A percentile compares a stretch with the other conserved stretches of the same genome.
These are phyloP conservation scores for Falco novaeseelandiae DNA, from an alignment of 2,797 vertebrate species.

Conservation along the genomic window DNA sequence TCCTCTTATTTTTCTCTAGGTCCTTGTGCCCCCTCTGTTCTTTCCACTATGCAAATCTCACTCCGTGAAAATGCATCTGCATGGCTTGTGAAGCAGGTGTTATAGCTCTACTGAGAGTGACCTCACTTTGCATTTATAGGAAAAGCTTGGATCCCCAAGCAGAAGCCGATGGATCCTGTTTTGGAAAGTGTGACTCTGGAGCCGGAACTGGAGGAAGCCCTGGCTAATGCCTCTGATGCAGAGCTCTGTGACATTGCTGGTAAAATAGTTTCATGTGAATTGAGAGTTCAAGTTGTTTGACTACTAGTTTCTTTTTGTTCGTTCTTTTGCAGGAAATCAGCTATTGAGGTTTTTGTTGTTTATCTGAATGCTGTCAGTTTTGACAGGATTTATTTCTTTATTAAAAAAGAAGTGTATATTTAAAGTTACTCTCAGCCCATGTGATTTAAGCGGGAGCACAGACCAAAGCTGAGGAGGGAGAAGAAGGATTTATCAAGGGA, in stretches of 20 bases:
- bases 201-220: constrained; percentile 94
- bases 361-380: neutral
- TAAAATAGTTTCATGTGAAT: constrained; percentile 59
- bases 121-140: constrained; percentile 77
- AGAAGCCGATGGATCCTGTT: constrained; percentile 88
- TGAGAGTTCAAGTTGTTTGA: neutral
- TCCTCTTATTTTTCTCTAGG: neutral
- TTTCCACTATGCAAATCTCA: neutral
- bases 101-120: neutral
- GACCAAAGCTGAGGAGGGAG: neutral
- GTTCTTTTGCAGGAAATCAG: neutral
- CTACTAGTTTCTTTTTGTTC: neutral
- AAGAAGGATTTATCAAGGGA: neutral
- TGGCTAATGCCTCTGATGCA: constrained; percentile 92
- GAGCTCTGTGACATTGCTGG: constrained; percentile 98
- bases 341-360: neutral
- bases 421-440: neutral
- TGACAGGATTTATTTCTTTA: neutral
- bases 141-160: constrained; percentile 91
- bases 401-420: neutral
- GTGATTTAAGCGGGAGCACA: neutral
- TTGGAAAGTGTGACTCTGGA: constrained; percentile 94
- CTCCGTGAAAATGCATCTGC: neutral
- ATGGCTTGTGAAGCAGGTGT: neutral
- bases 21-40: neutral